These are phyloP conservation scores for Vireo altiloquus DNA, from an alignment of 2,113 vertebrate genomes.

Conservation along the genomic window DNA sequence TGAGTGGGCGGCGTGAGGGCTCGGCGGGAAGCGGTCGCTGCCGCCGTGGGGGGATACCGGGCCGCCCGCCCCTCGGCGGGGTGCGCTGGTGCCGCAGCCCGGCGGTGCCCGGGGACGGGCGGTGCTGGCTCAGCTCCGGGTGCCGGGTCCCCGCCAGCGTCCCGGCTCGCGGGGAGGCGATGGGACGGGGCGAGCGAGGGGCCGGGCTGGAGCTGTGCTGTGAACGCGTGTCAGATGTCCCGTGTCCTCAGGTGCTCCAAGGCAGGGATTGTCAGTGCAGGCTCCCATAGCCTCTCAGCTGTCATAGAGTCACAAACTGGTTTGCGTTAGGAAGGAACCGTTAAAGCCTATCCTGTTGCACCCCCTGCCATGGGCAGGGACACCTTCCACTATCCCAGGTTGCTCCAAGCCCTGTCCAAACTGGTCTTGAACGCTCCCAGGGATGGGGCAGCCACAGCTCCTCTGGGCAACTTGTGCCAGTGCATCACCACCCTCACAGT, in stretches of 20 bases:
- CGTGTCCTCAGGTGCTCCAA: not conserved
- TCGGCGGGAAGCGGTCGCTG: no score
- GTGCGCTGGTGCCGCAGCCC: not conserved
- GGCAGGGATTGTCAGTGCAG: not conserved
- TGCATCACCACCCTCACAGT: not conserved
- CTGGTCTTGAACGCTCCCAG: not conserved
- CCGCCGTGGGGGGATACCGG: no score
- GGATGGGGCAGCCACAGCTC: not conserved
- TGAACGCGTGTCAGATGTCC: rapidly evolving
- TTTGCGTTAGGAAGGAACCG: not conserved
- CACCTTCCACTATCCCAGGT: not conserved
- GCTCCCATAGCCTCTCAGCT: not conserved
- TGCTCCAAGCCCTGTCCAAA: not conserved
- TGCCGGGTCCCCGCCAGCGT: not conserved
- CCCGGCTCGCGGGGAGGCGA: not conserved
- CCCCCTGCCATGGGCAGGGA: not conserved
- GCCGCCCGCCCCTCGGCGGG: no score
- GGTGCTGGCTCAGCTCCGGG: not conserved
- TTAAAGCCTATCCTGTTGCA: not conserved
- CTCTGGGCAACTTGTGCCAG: not conserved
- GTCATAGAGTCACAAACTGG: not conserved
- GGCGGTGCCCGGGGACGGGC: not conserved
- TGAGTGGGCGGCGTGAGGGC: no score
- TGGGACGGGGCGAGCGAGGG: not conserved
- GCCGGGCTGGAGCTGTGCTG: rapidly evolving